phyloP scores from a whole-genome alignment of 1,140 invertebrate genomes.

The Colletes gigas region DNA sequence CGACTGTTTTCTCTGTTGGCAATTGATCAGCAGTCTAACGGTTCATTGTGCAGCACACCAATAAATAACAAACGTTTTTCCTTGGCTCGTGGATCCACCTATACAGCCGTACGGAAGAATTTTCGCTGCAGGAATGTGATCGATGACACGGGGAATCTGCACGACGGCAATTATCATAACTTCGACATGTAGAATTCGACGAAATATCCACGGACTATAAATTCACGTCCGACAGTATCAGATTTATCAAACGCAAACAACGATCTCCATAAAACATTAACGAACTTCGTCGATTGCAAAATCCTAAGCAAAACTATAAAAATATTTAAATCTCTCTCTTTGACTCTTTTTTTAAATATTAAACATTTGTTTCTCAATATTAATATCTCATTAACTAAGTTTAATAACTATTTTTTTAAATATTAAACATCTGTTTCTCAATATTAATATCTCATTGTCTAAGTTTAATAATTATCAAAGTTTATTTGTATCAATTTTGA shows the following conservation, averaged over 20 bases:
- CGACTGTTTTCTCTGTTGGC: constrained; percentile 44
- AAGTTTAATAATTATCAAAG: too few species aligned
- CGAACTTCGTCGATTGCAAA: too few species aligned
- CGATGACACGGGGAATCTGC: background rate
- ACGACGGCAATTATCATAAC: background rate
- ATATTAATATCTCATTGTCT: too few species aligned
- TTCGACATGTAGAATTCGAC: background rate
- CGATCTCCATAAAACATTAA: too few species aligned
- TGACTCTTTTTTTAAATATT: too few species aligned
- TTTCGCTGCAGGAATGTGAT: constrained; percentile 4
- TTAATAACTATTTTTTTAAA: too few species aligned
- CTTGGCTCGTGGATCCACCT: background rate
- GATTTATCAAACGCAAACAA: background rate
- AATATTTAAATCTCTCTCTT: too few species aligned
- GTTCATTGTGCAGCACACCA: constrained; percentile 28
- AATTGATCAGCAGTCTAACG: constrained; percentile 46
- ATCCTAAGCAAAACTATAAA: too few species aligned
- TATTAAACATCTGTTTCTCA: too few species aligned
- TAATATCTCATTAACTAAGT: too few species aligned
- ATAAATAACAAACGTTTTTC: constrained; percentile 32
- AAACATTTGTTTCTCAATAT: too few species aligned
- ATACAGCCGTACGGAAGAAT: background rate
- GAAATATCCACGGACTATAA: background rate
- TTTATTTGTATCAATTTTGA: too few species aligned
- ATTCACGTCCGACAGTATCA: background rate